A percentile compares a stretch with the other conserved stretches of the same genome.
phyloP scores from a whole-genome alignment of 2,113 vertebrate species.

The Hipposideros armiger region DNA sequence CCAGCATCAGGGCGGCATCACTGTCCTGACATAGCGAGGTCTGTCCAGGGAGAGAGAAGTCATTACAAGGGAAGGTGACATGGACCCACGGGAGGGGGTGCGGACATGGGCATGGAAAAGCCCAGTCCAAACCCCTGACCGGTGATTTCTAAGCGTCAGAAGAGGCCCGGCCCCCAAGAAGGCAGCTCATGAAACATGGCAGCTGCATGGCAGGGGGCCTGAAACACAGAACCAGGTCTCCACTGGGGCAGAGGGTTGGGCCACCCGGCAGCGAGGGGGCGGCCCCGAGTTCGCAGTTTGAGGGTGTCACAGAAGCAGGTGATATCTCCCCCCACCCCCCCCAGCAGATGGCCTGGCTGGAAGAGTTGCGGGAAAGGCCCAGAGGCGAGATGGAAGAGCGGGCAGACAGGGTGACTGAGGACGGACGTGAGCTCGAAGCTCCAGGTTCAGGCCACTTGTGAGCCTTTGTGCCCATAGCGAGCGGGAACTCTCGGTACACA shows the following conservation, averaged over 20 bases:
- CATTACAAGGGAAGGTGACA: accelerated
- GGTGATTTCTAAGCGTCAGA: not conserved
- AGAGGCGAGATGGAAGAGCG: not conserved
- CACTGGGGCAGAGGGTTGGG: no score
- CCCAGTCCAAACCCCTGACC: accelerated
- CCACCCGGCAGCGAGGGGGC: no score
- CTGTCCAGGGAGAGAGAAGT: slow-evolving; percentile 53
- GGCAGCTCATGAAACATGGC: not conserved
- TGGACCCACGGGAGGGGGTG: accelerated
- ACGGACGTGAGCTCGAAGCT: accelerated
- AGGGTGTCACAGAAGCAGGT: accelerated
- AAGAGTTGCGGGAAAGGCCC: not conserved
- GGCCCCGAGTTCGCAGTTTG: not conserved
- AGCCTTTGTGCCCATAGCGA: not conserved
- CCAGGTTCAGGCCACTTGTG: not conserved
- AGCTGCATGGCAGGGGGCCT: accelerated
- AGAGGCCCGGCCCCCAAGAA: accelerated
- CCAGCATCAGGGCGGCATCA: slow-evolving; percentile 92
- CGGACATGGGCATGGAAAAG: not conserved
- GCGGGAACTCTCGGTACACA: accelerated
- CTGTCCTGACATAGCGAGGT: slow-evolving; percentile 93
- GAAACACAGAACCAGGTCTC: not conserved
- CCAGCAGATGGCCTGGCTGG: accelerated
- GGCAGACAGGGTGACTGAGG: not conserved
- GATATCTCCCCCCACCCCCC: no score